phyloP scores from a whole-genome alignment of 1,140 invertebrate genomes.

The Drosophila bipectinata region DNA sequence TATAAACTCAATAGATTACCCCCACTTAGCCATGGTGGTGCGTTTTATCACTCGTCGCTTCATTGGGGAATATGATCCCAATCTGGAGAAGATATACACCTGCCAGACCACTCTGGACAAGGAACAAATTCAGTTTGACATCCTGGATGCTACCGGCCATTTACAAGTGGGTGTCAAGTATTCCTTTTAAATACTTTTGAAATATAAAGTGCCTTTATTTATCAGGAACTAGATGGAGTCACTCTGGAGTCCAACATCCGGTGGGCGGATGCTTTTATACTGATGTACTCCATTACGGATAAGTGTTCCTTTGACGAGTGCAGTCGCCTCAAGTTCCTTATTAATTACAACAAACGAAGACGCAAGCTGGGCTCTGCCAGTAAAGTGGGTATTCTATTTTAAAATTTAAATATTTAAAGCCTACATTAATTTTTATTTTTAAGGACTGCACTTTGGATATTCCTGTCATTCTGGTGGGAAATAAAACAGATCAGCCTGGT shows the following conservation, averaged over 20 bases:
- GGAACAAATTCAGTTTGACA: slow-evolving; percentile 90
- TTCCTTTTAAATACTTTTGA: background rate
- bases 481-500: slow-evolving; percentile 90
- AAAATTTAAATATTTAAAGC: background rate
- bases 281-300: slow-evolving; percentile 93
- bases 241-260: slow-evolving; percentile 90
- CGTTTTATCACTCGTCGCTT: slow-evolving; percentile 92
- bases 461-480: slow-evolving; percentile 91
- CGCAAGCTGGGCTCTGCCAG: slow-evolving; percentile 86
- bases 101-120: slow-evolving; percentile 91
- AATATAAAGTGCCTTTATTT: background rate
- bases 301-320: slow-evolving; percentile 94
- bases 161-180: slow-evolving; percentile 86
- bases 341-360: slow-evolving; percentile 90
- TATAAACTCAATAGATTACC: slow-evolving; percentile 10
- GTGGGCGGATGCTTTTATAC: slow-evolving; percentile 93
- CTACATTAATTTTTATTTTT: background rate
- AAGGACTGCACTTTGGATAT: slow-evolving; percentile 86
- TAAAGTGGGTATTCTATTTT: slow-evolving; percentile 71
- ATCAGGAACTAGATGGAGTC: slow-evolving; percentile 88
- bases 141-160: slow-evolving; percentile 92
- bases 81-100: slow-evolving; percentile 91
- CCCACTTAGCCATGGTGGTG: slow-evolving; percentile 88
- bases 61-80: slow-evolving; percentile 93
- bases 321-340: slow-evolving; percentile 91